Percentiles rank a stretch among this genome's conserved stretches.
Evolutionary conservation across 2,888 invertebrate species (phyloP).

Genomic region (Caprella mutica): DNA sequence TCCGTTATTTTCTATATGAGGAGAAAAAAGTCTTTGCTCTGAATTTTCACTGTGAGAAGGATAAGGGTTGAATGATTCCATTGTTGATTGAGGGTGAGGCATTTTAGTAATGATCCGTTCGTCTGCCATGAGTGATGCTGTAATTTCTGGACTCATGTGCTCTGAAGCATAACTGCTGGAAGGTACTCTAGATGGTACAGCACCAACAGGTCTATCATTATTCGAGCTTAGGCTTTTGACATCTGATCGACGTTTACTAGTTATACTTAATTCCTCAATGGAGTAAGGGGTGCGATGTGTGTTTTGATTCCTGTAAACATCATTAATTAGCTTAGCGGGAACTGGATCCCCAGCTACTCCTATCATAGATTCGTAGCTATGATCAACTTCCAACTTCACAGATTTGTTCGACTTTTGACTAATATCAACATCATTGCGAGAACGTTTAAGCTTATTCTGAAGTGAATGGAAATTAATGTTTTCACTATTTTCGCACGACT

Average conservation of each 20-base stretch:
- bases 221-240: not conserved
- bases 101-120: slow-evolving; percentile 1
- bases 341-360: slow-evolving; percentile 6
- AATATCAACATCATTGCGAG: not conserved
- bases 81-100: too few species aligned
- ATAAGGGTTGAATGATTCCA: too few species aligned
- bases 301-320: not conserved
- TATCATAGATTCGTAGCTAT: slow-evolving; percentile 4
- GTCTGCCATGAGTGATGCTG: slow-evolving; percentile 4
- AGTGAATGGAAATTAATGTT: not conserved
- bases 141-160: slow-evolving; percentile 3
- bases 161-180: slow-evolving; percentile 1
- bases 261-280: slow-evolving; percentile 1
- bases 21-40: too few species aligned
- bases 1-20: too few species aligned
- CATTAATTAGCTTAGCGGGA: slow-evolving; percentile 5
- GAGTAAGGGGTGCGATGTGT: not conserved
- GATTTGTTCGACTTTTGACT: too few species aligned
- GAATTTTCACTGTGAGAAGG: not conserved
- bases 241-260: not conserved
- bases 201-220: too few species aligned
- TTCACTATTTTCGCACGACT: not conserved
- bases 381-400: too few species aligned
- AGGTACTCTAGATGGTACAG: not conserved
- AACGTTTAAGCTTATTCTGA: too few species aligned